These are phyloP conservation scores for Baryphthengus martii DNA, from an alignment of 2,113 vertebrate genomes.

Conservation along the genomic window DNA sequence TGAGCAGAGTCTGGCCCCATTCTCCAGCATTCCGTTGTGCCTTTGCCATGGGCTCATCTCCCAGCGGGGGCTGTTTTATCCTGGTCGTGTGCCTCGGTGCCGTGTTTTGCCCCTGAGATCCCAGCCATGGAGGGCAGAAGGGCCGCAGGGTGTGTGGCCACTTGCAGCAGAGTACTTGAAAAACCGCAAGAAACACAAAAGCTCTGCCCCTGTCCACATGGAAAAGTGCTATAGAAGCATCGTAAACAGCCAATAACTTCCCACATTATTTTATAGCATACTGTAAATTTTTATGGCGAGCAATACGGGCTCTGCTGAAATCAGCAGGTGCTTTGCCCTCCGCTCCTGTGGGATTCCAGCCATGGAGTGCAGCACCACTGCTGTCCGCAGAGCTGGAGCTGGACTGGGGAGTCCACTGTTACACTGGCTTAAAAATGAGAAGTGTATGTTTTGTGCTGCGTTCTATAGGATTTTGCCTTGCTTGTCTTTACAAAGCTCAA, in stretches of 20 bases:
- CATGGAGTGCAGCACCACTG: accelerated
- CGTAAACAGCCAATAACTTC: background rate
- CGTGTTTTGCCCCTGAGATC: accelerated
- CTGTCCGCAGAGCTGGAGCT: background rate
- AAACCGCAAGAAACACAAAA: background rate
- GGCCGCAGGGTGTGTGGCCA: accelerated
- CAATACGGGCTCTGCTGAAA: background rate
- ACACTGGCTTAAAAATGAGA: background rate
- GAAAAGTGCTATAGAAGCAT: background rate
- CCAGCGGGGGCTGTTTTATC: accelerated
- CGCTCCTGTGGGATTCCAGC: background rate
- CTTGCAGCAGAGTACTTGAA: background rate
- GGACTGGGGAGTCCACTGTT: background rate
- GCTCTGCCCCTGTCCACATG: accelerated
- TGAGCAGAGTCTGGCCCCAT: too few species aligned
- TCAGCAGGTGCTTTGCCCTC: background rate
- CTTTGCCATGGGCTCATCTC: accelerated
- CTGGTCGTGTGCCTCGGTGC: background rate
- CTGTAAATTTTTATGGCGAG: background rate
- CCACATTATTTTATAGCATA: background rate
- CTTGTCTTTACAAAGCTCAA: background rate
- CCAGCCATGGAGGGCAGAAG: background rate
- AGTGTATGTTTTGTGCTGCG: background rate
- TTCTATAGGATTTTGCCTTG: background rate
- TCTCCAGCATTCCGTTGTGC: background rate